Conservation (phyloP, 2,797 vertebrate genomes). For the Calcarius lapponicus region DNA sequence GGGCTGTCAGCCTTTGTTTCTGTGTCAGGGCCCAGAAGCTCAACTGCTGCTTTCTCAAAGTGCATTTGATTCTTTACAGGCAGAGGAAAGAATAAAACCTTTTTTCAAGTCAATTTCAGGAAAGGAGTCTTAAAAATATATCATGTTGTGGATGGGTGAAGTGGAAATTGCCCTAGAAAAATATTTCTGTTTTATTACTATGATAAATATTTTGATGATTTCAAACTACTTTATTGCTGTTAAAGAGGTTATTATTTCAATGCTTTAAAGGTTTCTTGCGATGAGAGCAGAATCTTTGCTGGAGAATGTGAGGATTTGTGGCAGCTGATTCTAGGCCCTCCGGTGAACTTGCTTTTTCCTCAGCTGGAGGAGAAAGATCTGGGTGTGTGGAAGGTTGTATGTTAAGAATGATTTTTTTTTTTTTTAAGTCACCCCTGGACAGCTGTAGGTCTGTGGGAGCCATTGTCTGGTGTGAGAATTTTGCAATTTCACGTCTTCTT, state of each 20-base stretch:
- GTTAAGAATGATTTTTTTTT: background rate
- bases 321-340: background rate
- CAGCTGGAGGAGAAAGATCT: background rate
- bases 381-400: background rate
- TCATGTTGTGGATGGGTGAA: background rate
- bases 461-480: background rate
- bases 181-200: background rate
- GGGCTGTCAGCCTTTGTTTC: background rate
- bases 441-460: background rate
- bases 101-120: background rate
- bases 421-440: background rate
- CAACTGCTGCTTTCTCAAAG: background rate
- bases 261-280: background rate
- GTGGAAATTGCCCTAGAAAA: background rate
- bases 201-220: background rate
- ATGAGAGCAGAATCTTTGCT: background rate
- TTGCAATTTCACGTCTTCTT: background rate
- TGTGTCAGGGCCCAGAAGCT: background rate
- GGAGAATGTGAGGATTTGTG: background rate
- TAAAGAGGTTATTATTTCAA: background rate
- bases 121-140: background rate
- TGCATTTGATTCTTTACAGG: background rate
- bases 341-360: background rate
- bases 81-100: background rate
- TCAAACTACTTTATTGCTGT: fast-evolving